Evolutionary conservation across 2,113 vertebrate genomes (phyloP).

Genomic region (Calyptommatus sinebrachiatus): DNA sequence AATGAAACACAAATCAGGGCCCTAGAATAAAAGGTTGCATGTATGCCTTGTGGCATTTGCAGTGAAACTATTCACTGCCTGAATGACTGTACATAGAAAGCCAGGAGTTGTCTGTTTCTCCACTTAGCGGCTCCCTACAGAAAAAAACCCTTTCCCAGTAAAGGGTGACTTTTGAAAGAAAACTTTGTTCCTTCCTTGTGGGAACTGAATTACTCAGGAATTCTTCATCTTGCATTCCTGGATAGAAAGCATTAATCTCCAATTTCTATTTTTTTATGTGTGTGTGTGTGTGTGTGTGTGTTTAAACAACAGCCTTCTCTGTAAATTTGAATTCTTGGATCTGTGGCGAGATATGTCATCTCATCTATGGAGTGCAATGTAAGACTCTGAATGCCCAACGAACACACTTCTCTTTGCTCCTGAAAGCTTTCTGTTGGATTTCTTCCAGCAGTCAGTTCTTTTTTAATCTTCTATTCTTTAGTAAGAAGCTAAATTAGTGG

Average conservation of each 20-base stretch:
- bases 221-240: constrained; percentile 49
- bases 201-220: constrained; percentile 65
- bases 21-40: constrained; percentile 69
- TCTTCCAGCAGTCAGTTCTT: constrained; percentile 64
- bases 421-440: constrained; percentile 66
- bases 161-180: constrained; percentile 69
- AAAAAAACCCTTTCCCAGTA: constrained; percentile 60
- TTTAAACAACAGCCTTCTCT: constrained; percentile 28
- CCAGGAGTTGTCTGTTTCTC: constrained; percentile 64
- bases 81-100: constrained; percentile 78
- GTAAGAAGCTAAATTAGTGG: constrained; percentile 69
- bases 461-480: constrained; percentile 68
- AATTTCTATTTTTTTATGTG: constrained; percentile 62
- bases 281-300: no score
- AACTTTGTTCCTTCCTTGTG: constrained; percentile 63
- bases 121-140: constrained; percentile 55
- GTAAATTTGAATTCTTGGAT: constrained; percentile 43
- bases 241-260: constrained; percentile 55
- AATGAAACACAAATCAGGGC: constrained; percentile 75
- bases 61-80: constrained; percentile 79
- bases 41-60: constrained; percentile 76
- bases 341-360: constrained; percentile 27
- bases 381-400: constrained; percentile 36
- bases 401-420: constrained; percentile 51
- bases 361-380: constrained; percentile 35